Evolutionary conservation across 2,797 vertebrate species (phyloP), one percentile per base, ranked within the genome.

Genomic region (Sebastolobus alascanus): DNA sequence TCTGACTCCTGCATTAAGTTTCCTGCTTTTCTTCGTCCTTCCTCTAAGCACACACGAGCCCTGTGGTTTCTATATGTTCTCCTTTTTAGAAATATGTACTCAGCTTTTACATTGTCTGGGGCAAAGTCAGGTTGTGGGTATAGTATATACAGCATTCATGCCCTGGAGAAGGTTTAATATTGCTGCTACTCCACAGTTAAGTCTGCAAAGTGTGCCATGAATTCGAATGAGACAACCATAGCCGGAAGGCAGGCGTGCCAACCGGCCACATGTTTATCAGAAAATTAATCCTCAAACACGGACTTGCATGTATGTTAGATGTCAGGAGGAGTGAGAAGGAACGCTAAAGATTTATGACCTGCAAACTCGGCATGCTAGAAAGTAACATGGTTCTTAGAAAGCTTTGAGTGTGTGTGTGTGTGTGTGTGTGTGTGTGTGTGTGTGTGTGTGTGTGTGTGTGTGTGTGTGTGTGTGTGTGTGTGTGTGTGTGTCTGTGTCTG

Each of bases 1-100:
- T 82, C 80, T 86, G 84, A 92, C 77, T 89, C 85, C 79, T 83
- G 63, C 55, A 72, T 77, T 55, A 77, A 84, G 75, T 84, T 76
- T 27, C 25, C 33, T 75, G 55, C 3, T 80, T 82, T 76, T 50
- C 29, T 54, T 73, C 35, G 13, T 82, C 77, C 38, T 80, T 61
- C 38, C 12, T 63, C 54, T 11, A 33, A 58, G 22, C 68, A 61
- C 35, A 64, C 69, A 22, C 18, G 3, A 35, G 18, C n/a, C 22
- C 35, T 69, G 60, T 50, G 25, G 54, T 74, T 72, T 70, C 43
- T 77, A 8, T 58, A 61, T 25, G n/a, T 65, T 16, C 50, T 40
- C 16, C 14, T 81, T 50, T 65, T 61, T 56, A 58, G 46, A 73
- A 68, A 77, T 54, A 74, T 64, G 16, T 11, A 27, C 54, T 70